Evolutionary conservation across 2,797 vertebrate species (phyloP).

Genomic region (Notolabrus celidotus): DNA sequence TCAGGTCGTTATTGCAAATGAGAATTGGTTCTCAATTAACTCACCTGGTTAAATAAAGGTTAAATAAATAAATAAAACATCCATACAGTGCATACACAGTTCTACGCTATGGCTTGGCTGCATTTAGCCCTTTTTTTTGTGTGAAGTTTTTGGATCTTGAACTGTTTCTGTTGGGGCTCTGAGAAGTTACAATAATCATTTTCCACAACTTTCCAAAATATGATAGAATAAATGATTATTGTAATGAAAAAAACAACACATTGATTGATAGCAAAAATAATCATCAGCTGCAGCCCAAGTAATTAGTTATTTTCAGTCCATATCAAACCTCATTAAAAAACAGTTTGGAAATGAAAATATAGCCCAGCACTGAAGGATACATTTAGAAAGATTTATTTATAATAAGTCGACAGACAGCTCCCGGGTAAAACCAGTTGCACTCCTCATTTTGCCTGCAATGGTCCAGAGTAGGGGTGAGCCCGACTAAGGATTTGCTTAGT

Average conservation of each 20-base stretch:
- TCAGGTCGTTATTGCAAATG: no score
- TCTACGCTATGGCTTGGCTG: no score
- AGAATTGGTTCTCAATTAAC: no score
- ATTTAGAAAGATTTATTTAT: not conserved
- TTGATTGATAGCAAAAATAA: not conserved
- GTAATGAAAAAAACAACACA: not conserved
- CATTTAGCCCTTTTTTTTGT: no score
- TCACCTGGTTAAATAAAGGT: no score
- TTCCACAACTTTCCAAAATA: not conserved
- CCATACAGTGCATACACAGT: no score
- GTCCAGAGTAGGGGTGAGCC: no score
- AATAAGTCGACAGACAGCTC: not conserved
- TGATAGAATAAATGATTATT: not conserved
- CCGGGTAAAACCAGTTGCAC: no score
- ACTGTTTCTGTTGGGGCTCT: not conserved
- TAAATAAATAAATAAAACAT: no score
- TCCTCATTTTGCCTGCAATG: conserved; percentile 2
- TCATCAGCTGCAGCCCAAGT: not conserved
- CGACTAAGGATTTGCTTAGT: no score
- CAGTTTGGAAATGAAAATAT: not conserved
- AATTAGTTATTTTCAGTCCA: not conserved
- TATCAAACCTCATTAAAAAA: not conserved
- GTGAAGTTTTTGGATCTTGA: no score
- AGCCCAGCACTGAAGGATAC: not conserved
- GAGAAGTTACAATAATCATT: not conserved